phyloP scores from a whole-genome alignment of 2,113 vertebrate species.

The Eptatretus burgeri region DNA sequence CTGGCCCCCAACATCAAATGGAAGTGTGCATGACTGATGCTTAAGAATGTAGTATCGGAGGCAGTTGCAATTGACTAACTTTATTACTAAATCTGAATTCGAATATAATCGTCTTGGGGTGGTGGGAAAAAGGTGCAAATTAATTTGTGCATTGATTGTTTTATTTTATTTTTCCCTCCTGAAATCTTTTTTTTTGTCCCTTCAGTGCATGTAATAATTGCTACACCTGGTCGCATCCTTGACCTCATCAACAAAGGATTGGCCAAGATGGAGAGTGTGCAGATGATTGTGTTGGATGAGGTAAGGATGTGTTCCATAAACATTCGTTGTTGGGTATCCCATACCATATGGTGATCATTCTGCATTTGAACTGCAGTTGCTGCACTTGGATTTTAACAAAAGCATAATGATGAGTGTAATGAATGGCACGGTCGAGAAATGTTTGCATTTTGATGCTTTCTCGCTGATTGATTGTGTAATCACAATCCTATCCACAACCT shows the following conservation, averaged over 20 bases:
- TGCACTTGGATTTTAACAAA: conserved; percentile 7
- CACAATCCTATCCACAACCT: too few relatives aligned
- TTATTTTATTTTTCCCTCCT: not conserved
- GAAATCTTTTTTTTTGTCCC: conserved; percentile 11
- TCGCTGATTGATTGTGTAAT: not conserved
- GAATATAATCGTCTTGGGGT: too few relatives aligned
- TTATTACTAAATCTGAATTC: too few relatives aligned
- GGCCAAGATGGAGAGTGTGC: conserved; percentile 82
- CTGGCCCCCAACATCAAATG: too few relatives aligned
- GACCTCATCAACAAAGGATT: conserved; percentile 99
- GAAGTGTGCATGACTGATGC: too few relatives aligned
- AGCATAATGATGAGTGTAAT: not conserved
- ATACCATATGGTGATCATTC: accelerated
- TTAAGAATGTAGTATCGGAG: too few relatives aligned
- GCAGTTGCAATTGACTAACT: too few relatives aligned
- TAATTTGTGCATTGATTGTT: too few relatives aligned
- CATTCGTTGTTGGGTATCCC: not conserved
- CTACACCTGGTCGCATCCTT: conserved; percentile 84
- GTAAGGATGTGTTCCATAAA: conserved; percentile 19
- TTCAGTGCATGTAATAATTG: conserved; percentile 81
- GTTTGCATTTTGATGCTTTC: not conserved
- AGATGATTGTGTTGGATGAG: conserved; percentile 97
- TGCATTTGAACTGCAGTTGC: not conserved
- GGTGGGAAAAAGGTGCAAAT: too few relatives aligned
- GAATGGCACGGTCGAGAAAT: not conserved